Conservation (phyloP, 1,140 invertebrate species). For the Zaprionus gabonicus region DNA sequence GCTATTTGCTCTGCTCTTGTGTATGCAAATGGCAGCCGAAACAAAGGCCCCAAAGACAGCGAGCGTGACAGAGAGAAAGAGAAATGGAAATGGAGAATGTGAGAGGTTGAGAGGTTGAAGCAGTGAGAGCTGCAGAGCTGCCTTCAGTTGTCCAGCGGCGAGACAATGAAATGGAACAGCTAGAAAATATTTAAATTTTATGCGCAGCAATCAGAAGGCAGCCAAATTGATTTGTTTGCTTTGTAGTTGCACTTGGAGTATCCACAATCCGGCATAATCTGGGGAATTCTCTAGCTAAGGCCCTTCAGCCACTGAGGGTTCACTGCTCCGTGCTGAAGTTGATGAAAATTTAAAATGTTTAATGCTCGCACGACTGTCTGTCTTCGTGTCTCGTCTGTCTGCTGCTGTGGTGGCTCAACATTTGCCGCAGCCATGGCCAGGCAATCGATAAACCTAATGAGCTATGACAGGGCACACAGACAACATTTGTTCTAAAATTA, state of each 20-base stretch:
- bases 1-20: constrained; percentile 32
- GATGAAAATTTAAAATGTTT: constrained; percentile 38
- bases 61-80: neutral
- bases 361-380: constrained; percentile 25
- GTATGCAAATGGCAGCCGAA: constrained; percentile 64
- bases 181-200: constrained; percentile 76
- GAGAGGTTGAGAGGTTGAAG: neutral
- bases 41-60: constrained; percentile 28
- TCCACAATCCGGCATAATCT: constrained; percentile 13
- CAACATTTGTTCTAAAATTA: constrained; percentile 63
- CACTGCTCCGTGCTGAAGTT: constrained; percentile 44
- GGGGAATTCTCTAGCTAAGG: neutral
- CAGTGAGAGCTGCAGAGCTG: neutral
- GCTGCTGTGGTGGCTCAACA: neutral
- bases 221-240: constrained; percentile 72
- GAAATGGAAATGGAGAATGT: neutral
- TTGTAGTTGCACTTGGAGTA: constrained; percentile 31
- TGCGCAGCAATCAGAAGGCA: constrained; percentile 55
- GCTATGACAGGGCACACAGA: constrained; percentile 59
- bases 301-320: constrained; percentile 31
- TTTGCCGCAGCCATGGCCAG: neutral
- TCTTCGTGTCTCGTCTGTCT: constrained; percentile 22
- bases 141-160: constrained; percentile 28
- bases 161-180: constrained; percentile 61
- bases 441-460: constrained; percentile 76